A percentile compares a stretch with the other conserved stretches of the same genome.
Evolutionary conservation across 2,797 vertebrate species (phyloP).

Genomic region (Ispidina picta): DNA sequence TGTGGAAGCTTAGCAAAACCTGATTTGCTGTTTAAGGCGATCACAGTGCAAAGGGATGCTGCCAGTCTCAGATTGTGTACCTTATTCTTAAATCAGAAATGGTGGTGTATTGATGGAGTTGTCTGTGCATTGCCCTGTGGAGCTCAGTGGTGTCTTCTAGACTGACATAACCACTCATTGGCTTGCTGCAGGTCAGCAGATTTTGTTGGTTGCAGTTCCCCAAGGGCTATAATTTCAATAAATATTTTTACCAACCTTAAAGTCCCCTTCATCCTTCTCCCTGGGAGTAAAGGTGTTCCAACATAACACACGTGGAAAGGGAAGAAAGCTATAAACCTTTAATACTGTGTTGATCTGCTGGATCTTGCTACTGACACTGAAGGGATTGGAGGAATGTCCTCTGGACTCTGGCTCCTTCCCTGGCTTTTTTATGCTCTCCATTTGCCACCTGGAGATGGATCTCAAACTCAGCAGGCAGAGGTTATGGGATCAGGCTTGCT

Average conservation of each 20-base stretch:
- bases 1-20: background rate
- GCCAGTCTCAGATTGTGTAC: background rate
- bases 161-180: rapidly evolving
- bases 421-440: background rate
- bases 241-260: background rate
- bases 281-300: background rate
- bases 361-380: background rate
- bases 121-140: background rate
- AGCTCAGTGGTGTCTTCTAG: background rate
- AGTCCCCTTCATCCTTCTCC: background rate
- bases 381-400: background rate
- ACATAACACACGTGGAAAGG: background rate
- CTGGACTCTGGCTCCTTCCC: background rate
- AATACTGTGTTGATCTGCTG: background rate
- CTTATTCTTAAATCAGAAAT: background rate
- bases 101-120: background rate
- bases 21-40: background rate
- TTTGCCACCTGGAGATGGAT: background rate
- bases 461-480: background rate
- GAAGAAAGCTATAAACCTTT: background rate
- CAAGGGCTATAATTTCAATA: background rate
- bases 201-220: background rate
- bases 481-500: background rate
- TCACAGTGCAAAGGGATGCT: background rate
- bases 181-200: background rate